Evolutionary conservation across 64 coral and sea anemone genomes (phyloP).

Genomic region (Pachyseris speciosa): DNA sequence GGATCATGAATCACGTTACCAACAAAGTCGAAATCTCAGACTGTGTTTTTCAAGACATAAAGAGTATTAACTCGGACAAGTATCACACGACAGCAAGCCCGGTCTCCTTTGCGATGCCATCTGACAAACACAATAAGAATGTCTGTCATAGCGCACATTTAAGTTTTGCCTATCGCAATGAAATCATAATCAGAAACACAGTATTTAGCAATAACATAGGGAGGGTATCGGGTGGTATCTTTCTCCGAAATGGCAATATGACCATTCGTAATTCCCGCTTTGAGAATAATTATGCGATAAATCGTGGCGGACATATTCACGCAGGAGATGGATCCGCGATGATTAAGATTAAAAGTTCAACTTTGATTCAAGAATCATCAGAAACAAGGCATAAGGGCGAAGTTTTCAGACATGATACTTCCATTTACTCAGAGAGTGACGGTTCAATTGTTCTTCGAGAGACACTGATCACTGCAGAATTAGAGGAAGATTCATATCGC

Average conservation of each 20-base stretch:
- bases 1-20: not conserved
- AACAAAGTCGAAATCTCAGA: not conserved
- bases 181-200: not conserved
- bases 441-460: conserved; percentile 15
- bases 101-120: not conserved
- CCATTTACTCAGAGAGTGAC: conserved; percentile 6
- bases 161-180: not conserved
- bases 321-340: not conserved
- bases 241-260: conserved; percentile 6
- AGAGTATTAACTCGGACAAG: not conserved
- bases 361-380: not conserved
- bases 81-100: not conserved
- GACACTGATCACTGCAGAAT: conserved; percentile 17
- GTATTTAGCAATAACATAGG: conserved; percentile 6
- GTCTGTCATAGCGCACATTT: not conserved
- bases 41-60: not conserved
- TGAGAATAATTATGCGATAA: conserved; percentile 28
- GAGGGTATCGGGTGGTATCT: not conserved
- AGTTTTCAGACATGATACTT: conserved; percentile 20
- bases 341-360: conserved; percentile 13
- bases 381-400: not conserved
- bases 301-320: conserved; percentile 20
- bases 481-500: not conserved
- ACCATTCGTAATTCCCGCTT: conserved; percentile 27
- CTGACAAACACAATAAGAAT: not conserved